Evolutionary conservation across 2,888 invertebrate species (phyloP).

Genomic region (Drosophila peninsularis): DNA sequence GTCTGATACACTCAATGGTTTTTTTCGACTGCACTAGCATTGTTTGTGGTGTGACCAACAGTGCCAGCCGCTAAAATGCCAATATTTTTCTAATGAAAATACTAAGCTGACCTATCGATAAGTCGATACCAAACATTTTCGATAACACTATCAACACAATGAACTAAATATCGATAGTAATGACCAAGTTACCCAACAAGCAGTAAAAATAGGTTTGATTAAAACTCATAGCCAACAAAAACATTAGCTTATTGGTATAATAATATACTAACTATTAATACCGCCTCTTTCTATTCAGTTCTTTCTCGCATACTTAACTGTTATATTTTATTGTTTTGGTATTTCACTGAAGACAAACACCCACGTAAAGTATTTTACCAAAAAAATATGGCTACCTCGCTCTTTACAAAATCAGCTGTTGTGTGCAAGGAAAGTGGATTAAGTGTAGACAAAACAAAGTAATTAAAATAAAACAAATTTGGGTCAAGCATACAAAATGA

Average conservation of each 20-base stretch:
- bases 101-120: conserved; percentile 7
- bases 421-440: conserved; percentile 42
- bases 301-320: neutral
- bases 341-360: conserved; percentile 5
- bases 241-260: neutral
- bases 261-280: too few relatives aligned
- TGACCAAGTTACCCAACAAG: neutral
- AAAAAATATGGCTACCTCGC: conserved; percentile 38
- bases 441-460: conserved; percentile 10
- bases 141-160: neutral
- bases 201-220: neutral
- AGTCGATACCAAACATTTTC: neutral
- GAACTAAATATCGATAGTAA: neutral
- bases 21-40: conserved; percentile 54
- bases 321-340: neutral
- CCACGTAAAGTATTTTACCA: conserved; percentile 38
- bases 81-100: conserved; percentile 11
- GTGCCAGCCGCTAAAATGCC: neutral
- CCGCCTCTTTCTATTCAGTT: neutral
- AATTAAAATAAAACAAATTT: neutral
- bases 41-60: conserved; percentile 41
- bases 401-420: conserved; percentile 38
- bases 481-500: conserved; percentile 17
- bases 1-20: conserved; percentile 36
- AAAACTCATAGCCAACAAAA: neutral